A percentile compares a stretch with the other conserved stretches of the same genome.
phyloP scores from a whole-genome alignment of 2,113 vertebrate genomes.

The Tachuris rubrigastra region DNA sequence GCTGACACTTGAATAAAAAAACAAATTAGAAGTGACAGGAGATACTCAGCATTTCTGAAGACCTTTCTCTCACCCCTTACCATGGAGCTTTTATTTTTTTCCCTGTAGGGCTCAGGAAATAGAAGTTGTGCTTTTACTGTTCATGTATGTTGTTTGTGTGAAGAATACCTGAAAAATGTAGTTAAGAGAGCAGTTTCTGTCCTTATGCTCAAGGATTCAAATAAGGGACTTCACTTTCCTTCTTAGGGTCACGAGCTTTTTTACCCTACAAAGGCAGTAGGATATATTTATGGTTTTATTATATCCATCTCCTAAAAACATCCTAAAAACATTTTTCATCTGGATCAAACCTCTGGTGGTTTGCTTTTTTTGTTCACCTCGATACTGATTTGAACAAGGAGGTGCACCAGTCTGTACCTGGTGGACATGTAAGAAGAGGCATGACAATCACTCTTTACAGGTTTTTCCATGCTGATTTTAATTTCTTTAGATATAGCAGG shows the following conservation, averaged over 20 bases:
- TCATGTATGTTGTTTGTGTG: not conserved
- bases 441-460: not conserved
- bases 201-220: not conserved
- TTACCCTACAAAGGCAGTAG: not conserved
- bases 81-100: not conserved
- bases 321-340: not conserved
- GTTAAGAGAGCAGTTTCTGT: not conserved
- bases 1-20: not conserved
- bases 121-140: not conserved
- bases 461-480: not conserved
- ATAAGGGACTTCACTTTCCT: not conserved
- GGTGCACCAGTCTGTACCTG: not conserved
- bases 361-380: not conserved
- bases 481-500: not conserved
- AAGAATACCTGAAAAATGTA: not conserved
- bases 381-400: not conserved
- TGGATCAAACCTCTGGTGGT: not conserved
- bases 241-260: not conserved
- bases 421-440: not conserved
- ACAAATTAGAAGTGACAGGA: not conserved
- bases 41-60: not conserved
- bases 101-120: not conserved
- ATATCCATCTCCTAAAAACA: not conserved
- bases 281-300: not conserved
- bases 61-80: not conserved